Evolutionary conservation across 2,797 vertebrate species (phyloP).

Genomic region (Bovichtus variegatus): DNA sequence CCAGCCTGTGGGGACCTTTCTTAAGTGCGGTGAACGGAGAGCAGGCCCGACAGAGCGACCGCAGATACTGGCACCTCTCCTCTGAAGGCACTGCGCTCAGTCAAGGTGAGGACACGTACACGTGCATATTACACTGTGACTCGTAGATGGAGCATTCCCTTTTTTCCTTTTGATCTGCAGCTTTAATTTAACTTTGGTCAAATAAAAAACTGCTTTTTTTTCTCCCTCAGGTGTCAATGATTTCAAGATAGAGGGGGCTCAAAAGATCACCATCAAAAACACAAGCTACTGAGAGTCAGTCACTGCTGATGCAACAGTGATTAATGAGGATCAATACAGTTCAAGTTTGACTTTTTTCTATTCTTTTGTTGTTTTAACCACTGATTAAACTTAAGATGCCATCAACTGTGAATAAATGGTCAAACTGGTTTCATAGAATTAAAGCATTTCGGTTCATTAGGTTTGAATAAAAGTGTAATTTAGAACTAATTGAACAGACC

Average conservation of each 20-base stretch:
- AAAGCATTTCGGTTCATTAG: conserved; percentile 7
- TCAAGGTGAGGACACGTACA: conserved; percentile 78
- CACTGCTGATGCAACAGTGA: conserved; percentile 1
- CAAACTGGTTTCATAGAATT: background rate
- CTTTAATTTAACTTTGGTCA: conserved; percentile 6
- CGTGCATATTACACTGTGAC: background rate
- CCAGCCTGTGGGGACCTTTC: conserved; percentile 89
- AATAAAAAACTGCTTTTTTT: conserved; percentile 31
- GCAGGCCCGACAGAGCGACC: conserved; percentile 80
- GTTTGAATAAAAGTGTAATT: conserved; percentile 25
- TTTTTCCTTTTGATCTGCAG: background rate
- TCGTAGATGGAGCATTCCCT: background rate
- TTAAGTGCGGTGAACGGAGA: conserved; percentile 89
- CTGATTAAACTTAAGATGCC: background rate
- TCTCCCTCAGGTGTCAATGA: conserved; percentile 86
- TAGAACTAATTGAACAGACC: background rate
- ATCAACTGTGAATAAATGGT: conserved; percentile 1
- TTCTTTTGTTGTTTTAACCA: conserved; percentile 10
- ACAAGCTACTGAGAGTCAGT: conserved; percentile 76
- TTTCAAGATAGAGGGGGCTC: conserved; percentile 84
- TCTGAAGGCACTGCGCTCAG: conserved; percentile 77
- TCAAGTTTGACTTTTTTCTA: background rate
- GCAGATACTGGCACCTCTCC: conserved; percentile 90
- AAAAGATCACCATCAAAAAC: conserved; percentile 88
- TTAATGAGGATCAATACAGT: conserved; percentile 4